Evolutionary conservation across 37 sponge, comb jelly and placozoan species (phyloP).

Genomic region (Aplysina aerophoba): DNA sequence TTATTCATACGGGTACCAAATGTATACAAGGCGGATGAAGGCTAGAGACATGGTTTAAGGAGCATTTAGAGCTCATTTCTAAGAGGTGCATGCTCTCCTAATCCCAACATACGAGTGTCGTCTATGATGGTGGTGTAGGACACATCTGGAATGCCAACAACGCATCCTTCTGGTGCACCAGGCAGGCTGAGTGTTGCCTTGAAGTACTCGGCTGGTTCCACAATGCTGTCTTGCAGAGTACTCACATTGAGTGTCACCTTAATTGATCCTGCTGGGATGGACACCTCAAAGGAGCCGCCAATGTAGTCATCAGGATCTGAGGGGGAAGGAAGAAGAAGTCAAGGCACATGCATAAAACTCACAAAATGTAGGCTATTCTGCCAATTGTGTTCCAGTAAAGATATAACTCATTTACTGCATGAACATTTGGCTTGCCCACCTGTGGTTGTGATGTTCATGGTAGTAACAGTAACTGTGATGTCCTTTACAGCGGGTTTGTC

Average conservation of each 20-base stretch:
- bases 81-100: too few relatives aligned
- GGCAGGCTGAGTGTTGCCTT: not conserved
- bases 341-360: too few relatives aligned
- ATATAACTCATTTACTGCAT: not conserved
- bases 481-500: not conserved
- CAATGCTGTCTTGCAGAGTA: not conserved
- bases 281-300: not conserved
- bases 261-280: not conserved
- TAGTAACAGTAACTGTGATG: conserved; percentile 11
- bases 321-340: too few relatives aligned
- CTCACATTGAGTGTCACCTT: not conserved
- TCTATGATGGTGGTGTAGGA: not conserved
- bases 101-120: too few relatives aligned
- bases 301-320: not conserved
- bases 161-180: not conserved
- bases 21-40: too few relatives aligned
- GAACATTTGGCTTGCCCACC: too few relatives aligned
- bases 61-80: too few relatives aligned
- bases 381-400: not conserved
- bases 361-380: not conserved
- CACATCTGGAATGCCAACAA: not conserved
- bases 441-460: conserved; percentile 22
- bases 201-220: not conserved
- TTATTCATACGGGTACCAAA: too few relatives aligned
- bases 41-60: too few relatives aligned